Percentiles rank a stretch among this genome's conserved stretches.
Conservation (phyloP, 2,113 vertebrate species). For the Rhea americana region DNA sequence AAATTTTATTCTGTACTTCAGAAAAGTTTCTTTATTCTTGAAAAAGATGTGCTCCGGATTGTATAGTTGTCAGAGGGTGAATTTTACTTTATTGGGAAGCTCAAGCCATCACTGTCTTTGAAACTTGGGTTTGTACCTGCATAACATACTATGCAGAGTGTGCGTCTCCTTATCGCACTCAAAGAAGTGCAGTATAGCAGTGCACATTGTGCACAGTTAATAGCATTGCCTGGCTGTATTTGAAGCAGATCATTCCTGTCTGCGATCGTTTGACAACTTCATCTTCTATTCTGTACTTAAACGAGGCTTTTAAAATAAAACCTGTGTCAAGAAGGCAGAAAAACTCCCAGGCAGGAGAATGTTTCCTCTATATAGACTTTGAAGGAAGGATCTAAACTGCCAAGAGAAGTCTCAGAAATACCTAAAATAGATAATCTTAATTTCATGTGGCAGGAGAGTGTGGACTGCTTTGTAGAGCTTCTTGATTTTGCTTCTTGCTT, state of each 20-base stretch:
- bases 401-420: constrained; percentile 37
- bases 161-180: neutral
- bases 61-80: neutral
- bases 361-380: constrained; percentile 34
- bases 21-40: neutral
- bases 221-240: neutral
- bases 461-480: constrained; percentile 36
- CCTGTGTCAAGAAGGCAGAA: constrained; percentile 18
- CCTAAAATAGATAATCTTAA: constrained; percentile 8
- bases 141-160: accelerated
- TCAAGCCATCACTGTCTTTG: neutral
- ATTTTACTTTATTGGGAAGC: neutral
- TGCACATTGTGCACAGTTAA: accelerated
- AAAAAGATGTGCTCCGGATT: neutral
- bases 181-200: neutral
- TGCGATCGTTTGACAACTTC: constrained; percentile 12
- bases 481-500: constrained; percentile 54
- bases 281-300: constrained; percentile 29
- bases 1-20: neutral
- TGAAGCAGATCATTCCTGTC: neutral
- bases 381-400: constrained; percentile 18
- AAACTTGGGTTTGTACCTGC: neutral
- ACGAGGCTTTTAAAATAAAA: constrained; percentile 40
- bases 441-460: constrained; percentile 39
- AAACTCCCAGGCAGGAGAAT: neutral